Evolutionary conservation across 2,113 vertebrate genomes (phyloP).

Genomic region (Phocoena sinus): DNA sequence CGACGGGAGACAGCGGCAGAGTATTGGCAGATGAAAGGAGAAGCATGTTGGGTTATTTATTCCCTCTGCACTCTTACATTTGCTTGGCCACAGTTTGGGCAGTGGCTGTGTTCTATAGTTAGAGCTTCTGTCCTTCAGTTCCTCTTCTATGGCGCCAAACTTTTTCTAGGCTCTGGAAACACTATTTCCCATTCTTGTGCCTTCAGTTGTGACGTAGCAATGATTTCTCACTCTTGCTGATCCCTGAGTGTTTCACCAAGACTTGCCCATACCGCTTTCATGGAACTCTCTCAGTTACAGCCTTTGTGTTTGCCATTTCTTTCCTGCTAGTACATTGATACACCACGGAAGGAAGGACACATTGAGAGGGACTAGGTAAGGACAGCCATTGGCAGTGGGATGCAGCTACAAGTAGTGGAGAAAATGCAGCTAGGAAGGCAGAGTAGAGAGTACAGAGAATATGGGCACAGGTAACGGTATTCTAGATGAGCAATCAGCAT

Average conservation of each 20-base stretch:
- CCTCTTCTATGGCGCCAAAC: not conserved
- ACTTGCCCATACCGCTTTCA: not conserved
- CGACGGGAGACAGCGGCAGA: not conserved
- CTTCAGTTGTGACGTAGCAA: not conserved
- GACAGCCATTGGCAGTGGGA: not conserved
- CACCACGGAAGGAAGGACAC: not conserved
- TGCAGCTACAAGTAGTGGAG: not conserved
- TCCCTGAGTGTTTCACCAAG: not conserved
- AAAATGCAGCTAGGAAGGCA: not conserved
- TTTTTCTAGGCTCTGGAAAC: not conserved
- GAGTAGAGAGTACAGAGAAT: not conserved
- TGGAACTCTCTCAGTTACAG: not conserved
- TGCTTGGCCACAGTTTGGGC: not conserved
- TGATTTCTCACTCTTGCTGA: not conserved
- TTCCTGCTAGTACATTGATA: not conserved
- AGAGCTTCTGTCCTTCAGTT: not conserved
- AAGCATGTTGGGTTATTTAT: not conserved
- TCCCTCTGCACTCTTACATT: not conserved
- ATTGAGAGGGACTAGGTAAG: not conserved
- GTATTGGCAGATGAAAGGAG: not conserved
- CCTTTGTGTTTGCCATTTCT: not conserved
- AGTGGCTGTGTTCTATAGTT: not conserved
- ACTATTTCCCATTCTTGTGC: not conserved
- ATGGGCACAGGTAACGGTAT: not conserved
- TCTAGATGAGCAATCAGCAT: not conserved